A percentile compares a stretch with the other conserved stretches of the same genome.
phyloP scores from a whole-genome alignment of 2,113 vertebrate genomes.

The Aspidoscelis tigris region DNA sequence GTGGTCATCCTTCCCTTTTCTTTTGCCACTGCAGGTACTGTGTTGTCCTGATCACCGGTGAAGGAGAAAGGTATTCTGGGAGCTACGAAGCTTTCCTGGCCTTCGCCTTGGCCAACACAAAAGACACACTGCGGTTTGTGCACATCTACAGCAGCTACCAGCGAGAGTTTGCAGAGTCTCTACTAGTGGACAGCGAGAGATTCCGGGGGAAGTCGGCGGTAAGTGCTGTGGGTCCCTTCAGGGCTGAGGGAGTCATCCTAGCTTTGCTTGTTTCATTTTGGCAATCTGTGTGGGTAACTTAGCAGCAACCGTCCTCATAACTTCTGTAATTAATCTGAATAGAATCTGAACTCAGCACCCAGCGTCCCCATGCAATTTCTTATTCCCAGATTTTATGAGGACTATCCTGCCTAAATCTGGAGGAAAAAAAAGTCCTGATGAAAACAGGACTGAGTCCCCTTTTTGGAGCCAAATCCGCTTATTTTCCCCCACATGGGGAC shows the following conservation, averaged over 20 bases:
- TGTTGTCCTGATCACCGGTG: conserved; percentile 85
- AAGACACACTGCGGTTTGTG: conserved; percentile 87
- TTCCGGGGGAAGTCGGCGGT: conserved; percentile 73
- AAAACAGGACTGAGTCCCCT: too few relatives aligned
- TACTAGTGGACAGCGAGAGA: conserved; percentile 78
- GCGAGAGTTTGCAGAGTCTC: conserved; percentile 81
- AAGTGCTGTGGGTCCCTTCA: conserved; percentile 38
- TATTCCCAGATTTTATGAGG: too few relatives aligned
- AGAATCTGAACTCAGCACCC: too few relatives aligned
- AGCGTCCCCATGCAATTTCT: too few relatives aligned
- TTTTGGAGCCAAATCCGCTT: too few relatives aligned
- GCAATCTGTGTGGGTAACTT: neutral
- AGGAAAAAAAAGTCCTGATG: too few relatives aligned
- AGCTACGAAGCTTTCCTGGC: conserved; percentile 87
- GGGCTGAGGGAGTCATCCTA: neutral
- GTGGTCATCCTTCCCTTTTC: rapidly evolving
- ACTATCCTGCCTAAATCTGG: too few relatives aligned
- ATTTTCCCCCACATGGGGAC: too few relatives aligned
- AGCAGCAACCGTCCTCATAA: too few relatives aligned
- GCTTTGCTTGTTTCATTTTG: neutral
- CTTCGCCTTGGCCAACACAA: conserved; percentile 87
- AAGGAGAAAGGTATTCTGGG: conserved; percentile 76
- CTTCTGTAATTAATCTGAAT: too few relatives aligned
- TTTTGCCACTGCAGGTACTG: conserved; percentile 82
- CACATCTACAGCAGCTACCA: conserved; percentile 87